Evolutionary conservation across 2,888 invertebrate species (phyloP), one percentile per base, ranked within the genome.

Genomic region (Platycheirus albimanus): DNA sequence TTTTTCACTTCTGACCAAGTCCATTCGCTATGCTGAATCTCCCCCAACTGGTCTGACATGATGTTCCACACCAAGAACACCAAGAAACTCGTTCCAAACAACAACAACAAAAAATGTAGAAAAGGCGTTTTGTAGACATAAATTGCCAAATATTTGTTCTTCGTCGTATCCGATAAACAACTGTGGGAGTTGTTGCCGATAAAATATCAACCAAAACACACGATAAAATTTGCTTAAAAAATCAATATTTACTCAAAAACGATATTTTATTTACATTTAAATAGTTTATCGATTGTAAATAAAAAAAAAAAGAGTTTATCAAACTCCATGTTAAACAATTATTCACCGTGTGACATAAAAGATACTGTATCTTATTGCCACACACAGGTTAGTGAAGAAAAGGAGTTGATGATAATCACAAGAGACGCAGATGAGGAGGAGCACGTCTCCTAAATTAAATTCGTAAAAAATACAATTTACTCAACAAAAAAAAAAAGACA

Each of bases 61-160:
- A 15, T 19, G 54, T 54, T 13, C n/a, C 1, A 54, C 41, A 58
- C 41, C 38, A 24, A 38, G 13, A 1, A 24, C 8, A 41, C 36
- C 15, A 8, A 51, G 10, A 30, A 24, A 41, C 41, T 41, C 24
- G 58, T 41, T 58, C 15, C 36, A 3, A 6, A 3, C 5, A 33
- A 33, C 3, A 7, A 8, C 5, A 33, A 24, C 3, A 24, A 24
- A 24, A 56, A 52, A 52, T n/a, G 19, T 17, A 36, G 19, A 54
- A 54, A 54, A 36, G 11, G 24, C 24, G 28, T 36, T 38, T n/a
- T 41, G 41, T 41, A 7, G 41, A 58, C 41, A 41, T 58, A 58
- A 58, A 58, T 28, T 41, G 41, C 41, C 15, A 58, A 58, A 58
- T 58, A 58, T 58, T 58, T 58, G 41, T 58, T 58, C 3, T 36